Evolutionary conservation across 2,888 invertebrate species (phyloP), one percentile per base, ranked within the genome.

Genomic region (Endomychus coccineus): DNA sequence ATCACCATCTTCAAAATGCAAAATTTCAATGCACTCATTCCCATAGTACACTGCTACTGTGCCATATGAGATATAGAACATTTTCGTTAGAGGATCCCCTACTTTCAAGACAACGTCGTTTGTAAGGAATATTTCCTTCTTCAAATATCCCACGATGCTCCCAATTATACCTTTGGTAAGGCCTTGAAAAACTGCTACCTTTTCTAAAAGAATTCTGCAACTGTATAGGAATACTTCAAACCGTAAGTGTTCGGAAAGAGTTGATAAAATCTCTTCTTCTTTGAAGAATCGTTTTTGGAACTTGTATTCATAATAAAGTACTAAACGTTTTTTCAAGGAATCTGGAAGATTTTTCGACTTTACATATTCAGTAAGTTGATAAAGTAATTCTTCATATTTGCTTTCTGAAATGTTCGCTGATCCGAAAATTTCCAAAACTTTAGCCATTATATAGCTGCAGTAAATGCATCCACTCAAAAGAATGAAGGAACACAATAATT

Each of bases 251-350:
- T 67, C 63, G 45, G 57, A 49, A 9, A 56, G 37, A 1, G 53
- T 55, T 4, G 47, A 40, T 4, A 58, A 32, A 55, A 56, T 51
- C n/a, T 46, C 56, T 2, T 64, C 59, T 40, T 75, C 75, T 46
- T 69, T 67, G 52, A 71, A 75, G 45, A 71, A 74, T 16, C 61
- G 60, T 38, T 68, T 68, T 44, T 70, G 70, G 47, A 67, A 75
- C 31, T 64, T 64, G 51, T 71, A 71, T 33, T 68, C 62, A 49
- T 74, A 75, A 50, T 71, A 74, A 3, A 60, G 59, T 3, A 66
- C 50, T 4, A 76, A 58, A 3, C 70, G 65, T 24, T 64, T 56
- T 49, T 66, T 64, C 12, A 75, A 51, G 6, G 55, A 42, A 9
- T 52, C 42, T 0, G 75, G 71, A 9, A 75, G 62, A 43, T 70